phyloP scores from a whole-genome alignment of 2,888 invertebrate genomes.

The Anarsia innoxiella region DNA sequence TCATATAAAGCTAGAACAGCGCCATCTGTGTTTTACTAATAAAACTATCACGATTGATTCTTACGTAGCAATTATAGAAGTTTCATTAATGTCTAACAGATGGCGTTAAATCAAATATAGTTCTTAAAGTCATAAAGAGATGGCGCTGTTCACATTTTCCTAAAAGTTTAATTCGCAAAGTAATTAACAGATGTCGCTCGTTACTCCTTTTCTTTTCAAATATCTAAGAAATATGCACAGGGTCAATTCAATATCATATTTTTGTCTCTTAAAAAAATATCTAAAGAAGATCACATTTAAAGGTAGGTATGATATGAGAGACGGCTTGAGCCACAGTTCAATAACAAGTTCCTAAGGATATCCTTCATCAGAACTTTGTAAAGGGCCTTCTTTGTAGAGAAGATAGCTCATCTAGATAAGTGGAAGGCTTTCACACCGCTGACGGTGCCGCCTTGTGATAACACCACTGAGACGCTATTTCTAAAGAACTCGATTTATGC shows the following conservation, averaged over 20 bases:
- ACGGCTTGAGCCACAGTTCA: conserved; percentile 24
- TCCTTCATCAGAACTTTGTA: conserved; percentile 37
- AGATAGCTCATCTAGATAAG: conserved; percentile 72
- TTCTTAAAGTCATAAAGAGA: not conserved
- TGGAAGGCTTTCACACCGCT: conserved; percentile 50
- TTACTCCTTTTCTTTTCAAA: too few species aligned
- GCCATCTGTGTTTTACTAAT: too few species aligned
- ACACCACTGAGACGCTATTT: conserved; percentile 20
- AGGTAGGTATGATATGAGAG: too few species aligned
- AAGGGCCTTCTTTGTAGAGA: conserved; percentile 40
- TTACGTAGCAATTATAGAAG: too few species aligned
- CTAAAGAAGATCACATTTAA: not conserved
- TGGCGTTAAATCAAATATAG: not conserved
- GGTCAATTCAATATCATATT: not conserved
- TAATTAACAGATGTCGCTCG: too few species aligned
- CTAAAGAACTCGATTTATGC: conserved; percentile 21
- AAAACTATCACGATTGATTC: too few species aligned
- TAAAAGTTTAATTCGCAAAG: too few species aligned
- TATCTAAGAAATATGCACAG: too few species aligned
- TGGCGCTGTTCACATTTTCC: too few species aligned
- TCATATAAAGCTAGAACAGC: too few species aligned
- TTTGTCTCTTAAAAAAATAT: not conserved
- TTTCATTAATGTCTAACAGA: not conserved
- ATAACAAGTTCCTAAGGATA: conserved; percentile 35
- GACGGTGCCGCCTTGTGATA: conserved; percentile 22